Evolutionary conservation across 1,140 invertebrate species (phyloP), one percentile per base, ranked within the genome.

Genomic region (Delia radicum): DNA sequence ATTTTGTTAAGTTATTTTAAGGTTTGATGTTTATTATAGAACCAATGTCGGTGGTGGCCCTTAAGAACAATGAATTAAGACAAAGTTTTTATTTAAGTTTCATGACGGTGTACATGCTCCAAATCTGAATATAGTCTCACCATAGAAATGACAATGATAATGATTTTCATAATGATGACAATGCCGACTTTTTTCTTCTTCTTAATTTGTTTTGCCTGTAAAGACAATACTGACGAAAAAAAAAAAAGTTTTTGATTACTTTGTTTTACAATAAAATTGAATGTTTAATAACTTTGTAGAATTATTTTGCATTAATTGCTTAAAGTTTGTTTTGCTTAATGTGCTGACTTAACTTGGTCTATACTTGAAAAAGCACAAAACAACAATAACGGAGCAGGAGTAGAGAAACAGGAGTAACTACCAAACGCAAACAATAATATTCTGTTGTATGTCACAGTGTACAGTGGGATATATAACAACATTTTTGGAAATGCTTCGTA

Each of bases 251-350:
- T n/a, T 77, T 78, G 75, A 77, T 78, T 77, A 75, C 78, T 77
- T 77, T 78, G 78, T 73, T 77, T 74, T 75, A 77, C 78, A 78
- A 74, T 77, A 65, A 77, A 77, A 78, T 78, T 76, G 76, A 77
- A 78, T 77, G 74, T 78, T 77, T 77, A 74, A 75, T 74, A 77
- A 77, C 75, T 78, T 74, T 42, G 63, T 26, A 33, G 74, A 78
- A 75, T 77, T 78, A 78, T 75, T 78, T 78, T 77, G 76, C 76
- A 77, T 78, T 78, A 75, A 77, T 78, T 78, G 73, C 61, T 65
- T 67, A 46, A 62, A 76, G 69, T 73, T 73, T 76, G 74, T 75
- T 69, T 48, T 18, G 28, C 37, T 65, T 29, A 65, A 69, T 71
- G 63, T 42, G 37, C 62, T 75, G 37, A 27, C 31, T 62, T 67